Base-by-base conservation (phyloP, 2,888 invertebrate genomes). In the Hylaea fasciaria region DNA sequence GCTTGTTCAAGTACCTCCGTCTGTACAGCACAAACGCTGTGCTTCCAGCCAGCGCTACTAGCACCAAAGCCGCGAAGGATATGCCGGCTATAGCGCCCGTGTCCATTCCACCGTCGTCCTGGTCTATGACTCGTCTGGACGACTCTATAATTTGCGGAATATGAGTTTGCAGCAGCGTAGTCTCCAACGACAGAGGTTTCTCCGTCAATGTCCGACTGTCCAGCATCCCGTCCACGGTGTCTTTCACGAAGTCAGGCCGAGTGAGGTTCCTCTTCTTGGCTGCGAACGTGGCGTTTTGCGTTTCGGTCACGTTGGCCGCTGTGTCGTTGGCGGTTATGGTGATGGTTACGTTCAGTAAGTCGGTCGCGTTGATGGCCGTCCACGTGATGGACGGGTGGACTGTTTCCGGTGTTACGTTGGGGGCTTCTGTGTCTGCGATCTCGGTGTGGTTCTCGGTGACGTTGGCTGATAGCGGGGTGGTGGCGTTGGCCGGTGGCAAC, bases 1-100 rank as follows among this genome's bases (percentile, higher is more conserved):
- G 97, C 78, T 96, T 95, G 81, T 97, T 97, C 68, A 96, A 91
- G 79, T 95, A 96, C 75, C 95, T 93, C 64, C 96, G 91, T 48
- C 95, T 93, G 80, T 96, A 96, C 55, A 95, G 83, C 57, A 95
- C 93, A 76, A 95, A 95, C 47, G 95, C 95, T 13, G 94, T 92
- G 60, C 94, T 94, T 52, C 94, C 95, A 44, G 94, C 93, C 39
- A 95, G 82, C 7, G 94, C 95, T 44, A 94, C 94, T 58, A 95
- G 80, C 43, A 94, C 94, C 64, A 95, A 86, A 64, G 95, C 94
- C 45, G 94, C 95, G 69, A 95, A 93, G 35, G 95, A 94, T 69
- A 95, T 95, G 12, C 95, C 95, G 17, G 95, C 94, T 66, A 96
- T 95, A 43, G 93, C 93, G 8, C 94, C 94, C 35, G 93, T 93